Evolutionary conservation across 2,797 vertebrate genomes (phyloP).

Genomic region (Peromyscus melanophrys): DNA sequence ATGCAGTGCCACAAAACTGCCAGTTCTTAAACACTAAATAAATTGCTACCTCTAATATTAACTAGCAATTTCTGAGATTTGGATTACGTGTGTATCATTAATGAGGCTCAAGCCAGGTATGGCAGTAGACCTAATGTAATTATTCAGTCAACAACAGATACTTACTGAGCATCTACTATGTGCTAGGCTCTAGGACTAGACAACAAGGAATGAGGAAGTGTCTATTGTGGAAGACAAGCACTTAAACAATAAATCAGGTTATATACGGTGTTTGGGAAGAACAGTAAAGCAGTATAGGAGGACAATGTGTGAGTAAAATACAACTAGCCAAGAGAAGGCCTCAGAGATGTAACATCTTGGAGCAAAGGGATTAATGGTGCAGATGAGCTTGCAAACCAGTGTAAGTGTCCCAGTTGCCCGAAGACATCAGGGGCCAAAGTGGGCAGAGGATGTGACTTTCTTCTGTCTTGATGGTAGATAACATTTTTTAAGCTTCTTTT

Average conservation of each 20-base stretch:
- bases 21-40: background rate
- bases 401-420: background rate
- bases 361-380: background rate
- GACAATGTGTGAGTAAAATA: background rate
- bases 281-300: background rate
- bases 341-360: background rate
- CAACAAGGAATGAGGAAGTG: background rate
- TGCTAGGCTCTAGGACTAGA: background rate
- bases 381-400: background rate
- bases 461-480: background rate
- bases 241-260: background rate
- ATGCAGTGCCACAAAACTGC: background rate
- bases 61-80: constrained; percentile 38
- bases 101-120: background rate
- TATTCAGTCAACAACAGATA: constrained; percentile 3
- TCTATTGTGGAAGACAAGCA: background rate
- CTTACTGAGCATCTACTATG: background rate
- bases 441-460: background rate
- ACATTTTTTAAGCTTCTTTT: background rate
- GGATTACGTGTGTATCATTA: background rate
- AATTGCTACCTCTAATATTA: background rate
- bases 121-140: background rate
- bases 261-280: background rate
- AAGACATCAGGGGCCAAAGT: background rate
- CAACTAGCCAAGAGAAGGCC: background rate